Evolutionary conservation across 2,797 vertebrate species (phyloP), one percentile per base, ranked within the genome.

Genomic region (Anabas testudineus): DNA sequence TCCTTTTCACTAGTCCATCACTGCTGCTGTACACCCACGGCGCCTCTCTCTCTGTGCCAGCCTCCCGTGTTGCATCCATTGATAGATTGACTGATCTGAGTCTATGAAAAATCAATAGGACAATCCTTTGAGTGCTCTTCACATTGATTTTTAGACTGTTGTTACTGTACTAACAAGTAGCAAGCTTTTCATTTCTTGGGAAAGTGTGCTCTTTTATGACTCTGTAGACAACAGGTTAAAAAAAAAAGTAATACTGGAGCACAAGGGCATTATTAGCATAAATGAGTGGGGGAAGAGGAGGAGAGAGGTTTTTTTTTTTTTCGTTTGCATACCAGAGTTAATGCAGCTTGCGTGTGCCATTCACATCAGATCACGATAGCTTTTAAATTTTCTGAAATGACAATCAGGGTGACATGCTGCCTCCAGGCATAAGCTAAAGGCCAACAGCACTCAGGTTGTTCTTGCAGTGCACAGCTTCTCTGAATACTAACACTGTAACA

Each of bases 71-170:
- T 61, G 46, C 65, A 73, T 66, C 63, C 71, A 86, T 70, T 84
- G 86, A 90, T 83, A 70, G 77, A 87, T 85, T 83, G 88, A 90
- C 71, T 88, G 81, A 89, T 90, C 82, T 56, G 37, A 71, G 84
- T 82, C 81, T 78, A 85, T 89, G 71, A 91, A 87, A 87, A 90
- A 90, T 88, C 87, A 75, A 90, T 88, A 80, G 69, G 71, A 85
- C 77, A 78, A 69, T 78, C 70, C 72, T 83, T 68, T 83, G 83
- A 84, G 79, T 79, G 76, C 73, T 58, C 57, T 65, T 78, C 76
- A 71, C 57, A 88, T 91, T 62, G 80, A 86, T 91, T 83, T 85
- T 78, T 67, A 67, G 66, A 72, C 67, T 73, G 39, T 71, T 75
- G 77, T 84, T 80, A 80, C 54, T 71, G 61, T 76, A 51, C 66